Base-by-base conservation (phyloP, 2,888 invertebrate species). In the Epinotia brunnichana region DNA sequence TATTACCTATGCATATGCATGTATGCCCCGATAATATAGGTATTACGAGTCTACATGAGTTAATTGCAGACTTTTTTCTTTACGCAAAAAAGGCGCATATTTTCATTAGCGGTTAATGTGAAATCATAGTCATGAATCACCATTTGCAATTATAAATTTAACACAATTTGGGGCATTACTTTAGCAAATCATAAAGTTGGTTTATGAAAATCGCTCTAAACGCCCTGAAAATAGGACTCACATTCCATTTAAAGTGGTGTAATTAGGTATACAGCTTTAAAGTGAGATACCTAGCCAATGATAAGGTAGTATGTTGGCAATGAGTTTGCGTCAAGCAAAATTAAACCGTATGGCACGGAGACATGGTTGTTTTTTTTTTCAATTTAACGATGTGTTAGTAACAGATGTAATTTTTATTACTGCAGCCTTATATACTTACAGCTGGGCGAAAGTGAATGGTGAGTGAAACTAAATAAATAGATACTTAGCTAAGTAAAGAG, bases 1-100 rank as follows among this genome's bases (percentile, higher is more conserved):
- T 62, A 63, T 57, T 24, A 57, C 39, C 53, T 66, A 71, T 66
- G 70, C 59, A 66, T 59, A 61, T 61, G 62, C 62, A 62, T 48
- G 48, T 48, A 19, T 48, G 48, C 39, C n/a, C 39, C 66, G 66
- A 56, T 66, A 66, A 54, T 56, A n/a, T 21, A n/a, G n/a, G n/a
- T n/a, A 39, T 64, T 56, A 66, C 64, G 53, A 54, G 15, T n/a
- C 24, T 44, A 48, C 44, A 48, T 48, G 48, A 29, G 5, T 66
- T 41, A 56, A 15, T 56, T 66, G 39, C 54, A n/a, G n/a, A 24
- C 56, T 9, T 19, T 24, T 9, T 35, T 35, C 9, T 35, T 35
- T 35, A 17, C 11, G 71, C 54, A 72, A 72, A 72, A 24, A 67
- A 67, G 21, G 2, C 17, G 54, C 61, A 35, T 60, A 61, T 48